These are phyloP conservation scores for Zoanthus sociatus DNA, from an alignment of 92 coral and sea anemone genomes.

Conservation along the genomic window DNA sequence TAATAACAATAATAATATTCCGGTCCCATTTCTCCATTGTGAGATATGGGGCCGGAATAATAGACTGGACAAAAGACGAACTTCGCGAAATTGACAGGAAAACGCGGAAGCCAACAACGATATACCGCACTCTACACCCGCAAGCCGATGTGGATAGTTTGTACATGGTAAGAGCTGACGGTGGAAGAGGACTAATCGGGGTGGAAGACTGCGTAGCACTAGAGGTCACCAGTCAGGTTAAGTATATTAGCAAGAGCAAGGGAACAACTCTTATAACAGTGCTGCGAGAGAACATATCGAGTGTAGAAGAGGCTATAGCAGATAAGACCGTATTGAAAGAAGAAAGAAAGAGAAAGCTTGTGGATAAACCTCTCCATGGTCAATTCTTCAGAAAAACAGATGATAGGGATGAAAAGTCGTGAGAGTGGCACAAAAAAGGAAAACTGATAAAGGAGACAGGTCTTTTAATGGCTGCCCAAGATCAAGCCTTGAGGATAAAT, in stretches of 20 bases:
- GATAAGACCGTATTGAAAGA: background rate
- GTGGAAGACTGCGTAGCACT: conserved; percentile 6
- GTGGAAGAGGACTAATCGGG: background rate
- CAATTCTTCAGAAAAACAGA: conserved; percentile 1
- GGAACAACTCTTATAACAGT: background rate
- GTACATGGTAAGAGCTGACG: background rate
- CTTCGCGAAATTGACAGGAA: background rate
- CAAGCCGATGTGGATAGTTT: conserved; percentile 17
- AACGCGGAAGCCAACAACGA: background rate
- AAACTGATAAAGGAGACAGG: background rate
- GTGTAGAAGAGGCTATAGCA: background rate
- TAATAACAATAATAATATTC: no score
- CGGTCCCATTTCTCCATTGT: background rate
- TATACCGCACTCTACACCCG: background rate
- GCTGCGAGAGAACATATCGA: background rate
- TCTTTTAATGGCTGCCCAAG: background rate
- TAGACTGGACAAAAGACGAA: background rate
- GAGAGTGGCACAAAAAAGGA: conserved; percentile 16
- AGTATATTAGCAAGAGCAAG: background rate
- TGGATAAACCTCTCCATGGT: background rate
- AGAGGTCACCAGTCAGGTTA: background rate
- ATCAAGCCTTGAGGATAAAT: conserved; percentile 28
- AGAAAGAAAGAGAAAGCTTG: background rate
- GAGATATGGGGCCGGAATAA: background rate
- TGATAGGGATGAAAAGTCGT: conserved; percentile 8